A percentile compares a stretch with the other conserved stretches of the same genome.
These are phyloP conservation scores for Drosophila recens DNA, from an alignment of 2,888 invertebrate species.

Conservation along the genomic window DNA sequence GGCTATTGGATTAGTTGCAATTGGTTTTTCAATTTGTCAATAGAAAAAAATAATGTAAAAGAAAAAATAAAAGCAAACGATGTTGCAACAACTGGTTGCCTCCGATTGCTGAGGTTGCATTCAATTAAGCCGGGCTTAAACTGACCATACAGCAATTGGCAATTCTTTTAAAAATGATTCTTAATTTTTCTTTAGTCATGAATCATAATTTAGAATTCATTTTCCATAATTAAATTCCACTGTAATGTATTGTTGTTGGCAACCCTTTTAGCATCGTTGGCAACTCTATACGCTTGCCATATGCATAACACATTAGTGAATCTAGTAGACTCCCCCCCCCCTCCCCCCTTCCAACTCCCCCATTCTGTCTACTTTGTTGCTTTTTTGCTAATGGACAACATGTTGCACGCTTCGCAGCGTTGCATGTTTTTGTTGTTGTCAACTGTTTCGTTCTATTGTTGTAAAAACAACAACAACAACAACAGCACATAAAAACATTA, in stretches of 20 bases:
- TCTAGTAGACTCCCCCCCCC: neutral
- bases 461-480: slow-evolving; percentile 31
- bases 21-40: slow-evolving; percentile 59
- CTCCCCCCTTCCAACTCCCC: neutral
- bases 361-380: slow-evolving; percentile 9
- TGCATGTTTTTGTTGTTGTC: slow-evolving; percentile 54
- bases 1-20: slow-evolving; percentile 40
- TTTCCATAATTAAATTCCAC: neutral
- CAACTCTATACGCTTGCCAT: neutral
- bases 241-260: neutral
- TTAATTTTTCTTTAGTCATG: neutral
- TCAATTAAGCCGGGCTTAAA: slow-evolving; percentile 3
- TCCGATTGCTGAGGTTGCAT: slow-evolving; percentile 1
- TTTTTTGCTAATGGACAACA: slow-evolving; percentile 56
- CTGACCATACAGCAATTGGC: neutral
- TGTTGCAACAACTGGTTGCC: slow-evolving; percentile 22
- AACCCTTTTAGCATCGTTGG: neutral
- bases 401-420: slow-evolving; percentile 62
- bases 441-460: slow-evolving; percentile 59
- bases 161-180: neutral
- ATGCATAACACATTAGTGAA: slow-evolving; percentile 13
- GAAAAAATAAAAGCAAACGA: slow-evolving; percentile 9
- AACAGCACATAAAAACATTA: slow-evolving; percentile 60
- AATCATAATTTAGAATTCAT: neutral
- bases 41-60: slow-evolving; percentile 2